Conservation (phyloP, 2,888 invertebrate genomes). For the Drosophila multiciliata region DNA sequence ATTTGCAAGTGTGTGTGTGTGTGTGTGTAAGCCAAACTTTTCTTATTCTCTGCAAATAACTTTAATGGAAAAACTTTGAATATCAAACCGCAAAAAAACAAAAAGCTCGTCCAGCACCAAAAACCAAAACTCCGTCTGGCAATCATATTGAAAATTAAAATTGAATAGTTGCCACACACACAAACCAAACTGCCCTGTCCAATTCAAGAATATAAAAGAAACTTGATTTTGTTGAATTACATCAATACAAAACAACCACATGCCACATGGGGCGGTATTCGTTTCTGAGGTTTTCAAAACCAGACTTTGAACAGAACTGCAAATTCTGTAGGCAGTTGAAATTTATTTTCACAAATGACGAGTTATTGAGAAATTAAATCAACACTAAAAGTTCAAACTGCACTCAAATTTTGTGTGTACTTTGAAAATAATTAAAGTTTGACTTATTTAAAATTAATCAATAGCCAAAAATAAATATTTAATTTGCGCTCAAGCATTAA, state of each 20-base stretch:
- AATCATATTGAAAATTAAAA: conserved; percentile 74
- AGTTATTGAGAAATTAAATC: not conserved
- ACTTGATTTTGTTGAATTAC: conserved; percentile 5
- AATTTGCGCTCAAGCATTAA: not conserved
- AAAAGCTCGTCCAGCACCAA: conserved; percentile 37
- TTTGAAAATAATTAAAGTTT: not conserved
- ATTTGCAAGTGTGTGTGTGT: conserved; percentile 61
- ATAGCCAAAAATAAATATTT: not conserved
- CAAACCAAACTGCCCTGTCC: conserved; percentile 17
- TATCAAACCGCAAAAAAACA: conserved; percentile 73
- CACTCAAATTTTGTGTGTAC: not conserved
- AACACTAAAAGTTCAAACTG: not conserved
- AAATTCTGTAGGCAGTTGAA: not conserved
- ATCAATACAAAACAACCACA: not conserved
- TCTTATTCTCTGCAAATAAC: conserved; percentile 76
- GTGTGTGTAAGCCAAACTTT: conserved; percentile 61
- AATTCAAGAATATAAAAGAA: conserved; percentile 23
- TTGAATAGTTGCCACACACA: conserved; percentile 60
- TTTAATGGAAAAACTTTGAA: conserved; percentile 80
- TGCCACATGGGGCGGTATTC: not conserved
- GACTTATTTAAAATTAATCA: not conserved
- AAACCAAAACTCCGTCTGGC: conserved; percentile 23
- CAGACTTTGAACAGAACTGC: not conserved
- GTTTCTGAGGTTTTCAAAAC: not conserved
- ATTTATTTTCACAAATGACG: not conserved